phyloP scores from a whole-genome alignment of 2,888 invertebrate species.

The Abscondita cerata region DNA sequence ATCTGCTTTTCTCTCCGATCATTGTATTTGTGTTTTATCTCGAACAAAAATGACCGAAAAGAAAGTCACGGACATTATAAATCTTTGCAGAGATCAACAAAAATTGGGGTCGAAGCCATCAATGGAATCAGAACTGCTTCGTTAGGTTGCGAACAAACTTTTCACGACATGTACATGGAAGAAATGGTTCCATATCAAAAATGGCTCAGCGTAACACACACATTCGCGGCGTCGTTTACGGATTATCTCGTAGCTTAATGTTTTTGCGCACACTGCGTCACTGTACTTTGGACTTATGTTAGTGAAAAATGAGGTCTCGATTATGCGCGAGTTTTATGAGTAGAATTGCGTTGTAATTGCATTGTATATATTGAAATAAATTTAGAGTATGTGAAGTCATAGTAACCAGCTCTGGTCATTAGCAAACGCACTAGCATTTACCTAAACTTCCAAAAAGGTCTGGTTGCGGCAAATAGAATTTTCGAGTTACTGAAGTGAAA shows the following conservation, averaged over 20 bases:
- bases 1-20: conserved; percentile 72
- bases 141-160: conserved; percentile 72
- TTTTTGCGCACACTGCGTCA: conserved; percentile 75
- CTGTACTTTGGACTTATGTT: conserved; percentile 77
- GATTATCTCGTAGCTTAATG: conserved; percentile 72
- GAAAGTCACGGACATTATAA: conserved; percentile 72
- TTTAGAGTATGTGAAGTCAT: conserved; percentile 74
- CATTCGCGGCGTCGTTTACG: conserved; percentile 72
- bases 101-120: conserved; percentile 68
- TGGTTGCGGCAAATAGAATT: conserved; percentile 74
- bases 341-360: conserved; percentile 20
- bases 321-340: conserved; percentile 74
- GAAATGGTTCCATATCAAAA: conserved; percentile 67
- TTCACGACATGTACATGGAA: conserved; percentile 68
- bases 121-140: conserved; percentile 80
- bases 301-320: conserved; percentile 63
- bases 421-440: conserved; percentile 71
- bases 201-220: conserved; percentile 68
- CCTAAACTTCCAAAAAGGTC: conserved; percentile 84
- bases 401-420: conserved; percentile 75
- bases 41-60: conserved; percentile 69
- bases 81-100: conserved; percentile 75
- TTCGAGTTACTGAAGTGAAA: conserved; percentile 67
- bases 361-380: background rate
- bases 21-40: conserved; percentile 71